These are phyloP conservation scores for Phylloscopus collybita DNA, from an alignment of 2,797 vertebrate species.

Conservation along the genomic window DNA sequence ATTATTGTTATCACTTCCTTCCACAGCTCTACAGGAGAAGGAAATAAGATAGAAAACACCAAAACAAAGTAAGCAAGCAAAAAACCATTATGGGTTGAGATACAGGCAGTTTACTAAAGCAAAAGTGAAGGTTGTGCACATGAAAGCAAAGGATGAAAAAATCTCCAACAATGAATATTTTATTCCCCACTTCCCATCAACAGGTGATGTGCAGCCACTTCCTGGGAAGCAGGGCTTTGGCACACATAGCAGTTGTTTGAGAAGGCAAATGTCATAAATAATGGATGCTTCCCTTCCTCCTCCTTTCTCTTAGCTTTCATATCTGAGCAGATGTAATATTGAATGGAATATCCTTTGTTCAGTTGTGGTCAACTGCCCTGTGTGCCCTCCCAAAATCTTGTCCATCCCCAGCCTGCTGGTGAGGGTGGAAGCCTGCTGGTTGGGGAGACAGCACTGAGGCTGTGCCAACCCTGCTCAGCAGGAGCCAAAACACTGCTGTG, in stretches of 20 bases:
- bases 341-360: not conserved
- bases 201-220: not conserved
- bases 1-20: not conserved
- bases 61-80: not conserved
- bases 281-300: not conserved
- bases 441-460: not conserved
- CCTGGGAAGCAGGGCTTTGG: not conserved
- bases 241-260: accelerated
- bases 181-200: not conserved
- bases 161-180: not conserved
- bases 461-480: not conserved
- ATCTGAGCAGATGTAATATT: not conserved
- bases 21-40: not conserved
- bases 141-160: not conserved
- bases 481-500: not conserved
- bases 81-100: not conserved
- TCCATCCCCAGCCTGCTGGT: not conserved
- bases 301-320: not conserved
- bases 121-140: not conserved
- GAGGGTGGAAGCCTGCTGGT: not conserved
- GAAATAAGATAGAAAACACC: not conserved
- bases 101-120: not conserved
- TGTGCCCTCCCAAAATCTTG: not conserved
- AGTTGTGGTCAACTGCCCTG: not conserved
- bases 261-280: not conserved